Conservation (phyloP, 2,797 vertebrate species). For the Oreochromis mossambicus region DNA sequence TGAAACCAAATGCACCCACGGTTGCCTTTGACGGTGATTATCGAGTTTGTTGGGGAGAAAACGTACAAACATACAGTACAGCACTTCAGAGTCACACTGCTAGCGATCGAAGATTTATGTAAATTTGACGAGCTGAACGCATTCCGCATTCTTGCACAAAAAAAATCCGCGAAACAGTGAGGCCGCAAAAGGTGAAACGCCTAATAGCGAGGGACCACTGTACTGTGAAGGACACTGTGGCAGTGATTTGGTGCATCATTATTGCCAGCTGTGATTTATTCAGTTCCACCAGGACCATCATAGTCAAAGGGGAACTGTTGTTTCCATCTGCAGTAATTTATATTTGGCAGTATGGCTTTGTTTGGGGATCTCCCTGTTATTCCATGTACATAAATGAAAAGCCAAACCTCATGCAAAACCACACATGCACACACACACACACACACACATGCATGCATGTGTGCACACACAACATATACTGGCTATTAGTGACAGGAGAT, state of each 20-base stretch:
- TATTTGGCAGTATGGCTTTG: neutral
- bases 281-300: neutral
- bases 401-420: neutral
- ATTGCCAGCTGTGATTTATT: neutral
- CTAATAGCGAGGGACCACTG: neutral
- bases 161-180: accelerated
- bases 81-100: neutral
- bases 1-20: neutral
- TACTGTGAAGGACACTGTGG: neutral
- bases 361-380: neutral
- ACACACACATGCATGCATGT: neutral
- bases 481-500: neutral
- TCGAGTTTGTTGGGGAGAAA: neutral
- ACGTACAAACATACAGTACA: neutral
- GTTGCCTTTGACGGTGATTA: neutral
- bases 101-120: neutral
- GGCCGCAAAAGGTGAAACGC: neutral
- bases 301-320: neutral
- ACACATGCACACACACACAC: neutral
- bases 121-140: neutral
- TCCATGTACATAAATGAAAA: neutral
- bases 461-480: neutral
- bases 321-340: neutral
- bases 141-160: neutral
- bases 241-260: neutral